Conservation (phyloP, 2,888 invertebrate species). For the Hirudinaria manillensis region DNA sequence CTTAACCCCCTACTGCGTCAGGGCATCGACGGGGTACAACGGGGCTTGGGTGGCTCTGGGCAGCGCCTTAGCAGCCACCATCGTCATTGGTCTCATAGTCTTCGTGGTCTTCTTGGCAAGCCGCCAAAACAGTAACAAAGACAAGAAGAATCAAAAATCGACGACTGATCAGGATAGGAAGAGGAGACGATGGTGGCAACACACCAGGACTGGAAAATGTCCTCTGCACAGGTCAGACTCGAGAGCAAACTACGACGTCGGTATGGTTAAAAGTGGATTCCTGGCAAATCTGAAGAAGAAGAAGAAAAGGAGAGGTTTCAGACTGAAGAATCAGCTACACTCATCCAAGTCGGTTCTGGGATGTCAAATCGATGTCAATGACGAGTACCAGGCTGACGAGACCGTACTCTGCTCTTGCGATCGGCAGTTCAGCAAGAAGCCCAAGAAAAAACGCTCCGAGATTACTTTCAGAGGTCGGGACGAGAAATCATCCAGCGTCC, state of each 20-base stretch:
- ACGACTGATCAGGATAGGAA: neutral
- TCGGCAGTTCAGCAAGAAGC: neutral
- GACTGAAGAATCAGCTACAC: conserved; percentile 21
- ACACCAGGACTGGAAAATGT: neutral
- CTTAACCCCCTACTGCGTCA: neutral
- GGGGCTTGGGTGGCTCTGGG: conserved; percentile 10
- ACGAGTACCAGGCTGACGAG: neutral
- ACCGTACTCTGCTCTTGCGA: neutral
- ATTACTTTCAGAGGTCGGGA: neutral
- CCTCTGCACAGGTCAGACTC: neutral
- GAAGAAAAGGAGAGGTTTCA: conserved; percentile 9
- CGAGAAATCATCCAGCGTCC: neutral
- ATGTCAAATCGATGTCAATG: neutral
- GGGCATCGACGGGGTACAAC: neutral
- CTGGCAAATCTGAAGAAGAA: conserved; percentile 7
- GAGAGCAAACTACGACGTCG: neutral
- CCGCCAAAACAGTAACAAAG: neutral
- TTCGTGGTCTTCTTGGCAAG: conserved; percentile 25
- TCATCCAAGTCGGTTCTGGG: conserved; percentile 11
- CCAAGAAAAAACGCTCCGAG: neutral
- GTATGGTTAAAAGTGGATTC: neutral
- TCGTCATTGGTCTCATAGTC: conserved; percentile 22
- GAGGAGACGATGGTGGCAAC: neutral
- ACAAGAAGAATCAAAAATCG: conserved; percentile 5
- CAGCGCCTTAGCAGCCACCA: conserved; percentile 20